These are phyloP conservation scores for Amblyornis subalaris DNA, from an alignment of 2,113 vertebrate species.

Conservation along the genomic window DNA sequence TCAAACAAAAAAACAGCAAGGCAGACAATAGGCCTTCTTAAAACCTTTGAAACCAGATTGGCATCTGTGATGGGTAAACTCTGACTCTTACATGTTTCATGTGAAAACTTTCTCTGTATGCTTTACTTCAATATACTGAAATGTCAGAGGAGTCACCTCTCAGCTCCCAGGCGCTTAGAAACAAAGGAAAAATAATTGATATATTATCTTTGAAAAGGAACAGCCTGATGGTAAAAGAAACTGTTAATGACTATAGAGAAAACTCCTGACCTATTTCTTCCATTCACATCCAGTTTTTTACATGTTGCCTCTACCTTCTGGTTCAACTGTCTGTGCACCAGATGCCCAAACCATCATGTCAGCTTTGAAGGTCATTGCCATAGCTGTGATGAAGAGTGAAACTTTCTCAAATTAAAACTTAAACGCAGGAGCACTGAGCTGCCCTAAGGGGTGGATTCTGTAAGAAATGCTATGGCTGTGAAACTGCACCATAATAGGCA, in stretches of 20 bases:
- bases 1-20: not conserved
- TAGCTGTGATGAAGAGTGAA: not conserved
- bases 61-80: not conserved
- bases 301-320: not conserved
- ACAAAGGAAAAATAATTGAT: not conserved
- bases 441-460: not conserved
- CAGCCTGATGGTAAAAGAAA: not conserved
- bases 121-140: not conserved
- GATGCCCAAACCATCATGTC: not conserved
- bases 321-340: not conserved
- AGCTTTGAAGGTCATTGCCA: not conserved
- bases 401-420: not conserved
- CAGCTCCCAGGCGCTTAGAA: not conserved
- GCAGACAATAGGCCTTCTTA: not conserved
- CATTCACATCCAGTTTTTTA: not conserved
- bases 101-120: not conserved
- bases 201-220: not conserved
- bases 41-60: not conserved
- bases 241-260: not conserved
- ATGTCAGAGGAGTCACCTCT: conserved; percentile 3
- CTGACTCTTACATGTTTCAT: not conserved
- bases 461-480: not conserved
- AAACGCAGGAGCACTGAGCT: not conserved
- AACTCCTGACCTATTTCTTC: not conserved
- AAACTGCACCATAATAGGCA: not conserved